Evolutionary conservation across 2,113 vertebrate genomes (phyloP).

Genomic region (Phodopus roborovskii): DNA sequence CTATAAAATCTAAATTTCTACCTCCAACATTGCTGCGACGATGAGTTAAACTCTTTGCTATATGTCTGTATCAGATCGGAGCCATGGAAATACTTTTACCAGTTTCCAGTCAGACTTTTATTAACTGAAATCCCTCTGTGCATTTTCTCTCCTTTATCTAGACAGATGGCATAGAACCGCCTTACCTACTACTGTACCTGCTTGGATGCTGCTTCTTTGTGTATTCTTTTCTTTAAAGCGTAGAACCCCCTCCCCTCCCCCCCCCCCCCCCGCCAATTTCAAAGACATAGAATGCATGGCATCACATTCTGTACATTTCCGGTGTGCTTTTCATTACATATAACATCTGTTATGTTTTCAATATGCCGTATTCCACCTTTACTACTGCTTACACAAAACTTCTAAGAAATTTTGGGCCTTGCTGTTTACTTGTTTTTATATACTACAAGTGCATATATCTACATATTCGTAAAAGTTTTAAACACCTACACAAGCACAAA

Average conservation of each 20-base stretch:
- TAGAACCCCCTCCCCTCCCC: too few relatives aligned
- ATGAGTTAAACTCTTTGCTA: conserved; percentile 1
- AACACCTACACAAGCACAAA: not conserved
- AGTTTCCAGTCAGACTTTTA: not conserved
- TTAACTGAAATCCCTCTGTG: not conserved
- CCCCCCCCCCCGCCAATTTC: not conserved
- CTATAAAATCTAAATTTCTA: not conserved
- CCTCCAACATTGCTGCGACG: not conserved
- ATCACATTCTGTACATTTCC: not conserved
- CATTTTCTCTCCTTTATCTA: not conserved
- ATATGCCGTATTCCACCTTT: not conserved
- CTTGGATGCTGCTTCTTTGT: not conserved
- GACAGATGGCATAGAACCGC: not conserved
- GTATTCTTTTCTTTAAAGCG: not conserved
- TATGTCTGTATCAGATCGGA: not conserved
- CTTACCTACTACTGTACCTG: not conserved
- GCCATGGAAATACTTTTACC: not conserved
- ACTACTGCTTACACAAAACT: not conserved
- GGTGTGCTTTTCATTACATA: not conserved
- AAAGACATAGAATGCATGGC: not conserved
- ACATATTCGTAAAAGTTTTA: not conserved
- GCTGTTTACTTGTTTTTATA: not conserved
- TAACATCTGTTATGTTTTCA: not conserved
- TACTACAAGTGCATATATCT: not conserved
- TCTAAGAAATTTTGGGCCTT: not conserved